Evolutionary conservation across 2,113 vertebrate genomes (phyloP).

Genomic region (human): GRCh38 chr3:67177001-67177500

Average conservation of each 20-base stretch:
- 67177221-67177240: not conserved
- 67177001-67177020: not conserved
- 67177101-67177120: not conserved
- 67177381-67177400: not conserved
- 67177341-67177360: not conserved
- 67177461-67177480: not conserved
- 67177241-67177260: not conserved
- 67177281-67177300: not conserved
- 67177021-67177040: no score
- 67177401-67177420: not conserved
- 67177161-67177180: not conserved
- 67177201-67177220: not conserved
- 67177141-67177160: not conserved
- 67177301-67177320: not conserved
- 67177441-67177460: not conserved
- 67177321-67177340: not conserved
- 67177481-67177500: not conserved
- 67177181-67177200: no score
- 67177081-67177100: not conserved
- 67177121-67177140: not conserved
- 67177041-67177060: not conserved
- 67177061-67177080: not conserved
- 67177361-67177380: not conserved
- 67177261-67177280: not conserved
- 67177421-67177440: not conserved